A percentile compares a stretch with the other conserved stretches of the same genome.
Conservation (phyloP, 2,113 vertebrate genomes). For the Butorides virescens region DNA sequence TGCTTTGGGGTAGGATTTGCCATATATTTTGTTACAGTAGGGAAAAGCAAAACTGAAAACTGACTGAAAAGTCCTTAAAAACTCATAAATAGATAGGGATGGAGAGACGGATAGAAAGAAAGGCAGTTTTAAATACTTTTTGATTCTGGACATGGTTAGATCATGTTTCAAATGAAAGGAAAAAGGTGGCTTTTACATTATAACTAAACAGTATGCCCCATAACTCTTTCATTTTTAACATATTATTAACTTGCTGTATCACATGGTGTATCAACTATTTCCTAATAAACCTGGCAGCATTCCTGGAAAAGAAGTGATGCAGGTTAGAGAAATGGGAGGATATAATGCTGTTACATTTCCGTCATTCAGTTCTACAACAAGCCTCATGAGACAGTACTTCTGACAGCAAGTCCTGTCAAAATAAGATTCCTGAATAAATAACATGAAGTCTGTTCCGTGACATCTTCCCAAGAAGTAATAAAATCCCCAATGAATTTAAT, state of each 20-base stretch:
- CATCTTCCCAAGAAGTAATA: neutral
- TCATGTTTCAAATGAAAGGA: neutral
- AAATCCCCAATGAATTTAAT: neutral
- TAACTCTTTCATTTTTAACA: neutral
- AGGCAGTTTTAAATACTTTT: neutral
- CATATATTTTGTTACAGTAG: neutral
- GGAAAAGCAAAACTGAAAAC: neutral
- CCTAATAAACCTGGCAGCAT: neutral
- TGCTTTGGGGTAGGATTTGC: neutral
- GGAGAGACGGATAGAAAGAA: neutral
- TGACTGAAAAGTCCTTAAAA: neutral
- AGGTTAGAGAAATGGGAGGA: neutral
- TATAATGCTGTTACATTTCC: neutral
- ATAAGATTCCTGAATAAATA: neutral
- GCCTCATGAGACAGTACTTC: neutral
- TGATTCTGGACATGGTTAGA: neutral
- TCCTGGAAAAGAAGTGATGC: neutral
- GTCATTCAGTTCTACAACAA: neutral
- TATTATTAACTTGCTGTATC: neutral
- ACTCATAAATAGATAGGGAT: neutral
- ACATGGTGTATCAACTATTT: neutral
- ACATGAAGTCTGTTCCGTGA: neutral
- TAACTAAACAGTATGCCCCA: neutral
- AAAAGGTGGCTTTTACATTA: neutral
- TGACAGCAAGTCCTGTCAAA: conserved; percentile 21